Evolutionary conservation across 2,113 vertebrate species (phyloP).

Genomic region (Rhinolophus sinicus): DNA sequence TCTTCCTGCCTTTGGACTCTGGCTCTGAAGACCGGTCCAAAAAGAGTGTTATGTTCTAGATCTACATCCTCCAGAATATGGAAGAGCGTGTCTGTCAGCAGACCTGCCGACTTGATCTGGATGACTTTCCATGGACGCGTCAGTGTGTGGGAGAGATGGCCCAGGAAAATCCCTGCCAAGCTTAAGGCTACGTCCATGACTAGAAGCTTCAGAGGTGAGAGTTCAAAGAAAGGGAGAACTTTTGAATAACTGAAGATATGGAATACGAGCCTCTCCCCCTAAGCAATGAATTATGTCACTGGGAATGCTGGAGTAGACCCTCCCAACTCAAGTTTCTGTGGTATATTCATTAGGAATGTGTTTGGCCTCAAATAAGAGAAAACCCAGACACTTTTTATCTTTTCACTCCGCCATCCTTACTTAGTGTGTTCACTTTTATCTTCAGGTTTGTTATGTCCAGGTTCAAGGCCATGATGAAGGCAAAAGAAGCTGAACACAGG

Average conservation of each 20-base stretch:
- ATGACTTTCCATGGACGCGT: fast-evolving
- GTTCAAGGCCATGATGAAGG: not conserved
- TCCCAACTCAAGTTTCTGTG: not conserved
- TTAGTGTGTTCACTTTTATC: not conserved
- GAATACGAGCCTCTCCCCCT: not conserved
- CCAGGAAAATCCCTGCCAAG: not conserved
- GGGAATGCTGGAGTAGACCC: not conserved
- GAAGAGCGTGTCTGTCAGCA: not conserved
- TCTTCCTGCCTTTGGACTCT: not conserved
- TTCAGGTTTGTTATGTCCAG: not conserved
- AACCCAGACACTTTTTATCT: not conserved
- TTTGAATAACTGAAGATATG: not conserved
- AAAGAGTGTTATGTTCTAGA: not conserved
- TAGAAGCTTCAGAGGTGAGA: not conserved
- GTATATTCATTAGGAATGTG: not conserved
- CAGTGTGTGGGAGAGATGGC: not conserved
- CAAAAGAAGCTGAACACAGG: not conserved
- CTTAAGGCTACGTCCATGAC: not conserved
- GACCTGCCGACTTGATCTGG: not conserved
- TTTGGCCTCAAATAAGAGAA: not conserved
- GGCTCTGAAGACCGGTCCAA: not conserved
- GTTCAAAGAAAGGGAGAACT: not conserved
- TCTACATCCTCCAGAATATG: not conserved
- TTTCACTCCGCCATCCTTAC: not conserved
- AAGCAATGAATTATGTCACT: not conserved